These are phyloP conservation scores for Limnothrissa miodon DNA, from an alignment of 2,113 vertebrate species.

Conservation along the genomic window DNA sequence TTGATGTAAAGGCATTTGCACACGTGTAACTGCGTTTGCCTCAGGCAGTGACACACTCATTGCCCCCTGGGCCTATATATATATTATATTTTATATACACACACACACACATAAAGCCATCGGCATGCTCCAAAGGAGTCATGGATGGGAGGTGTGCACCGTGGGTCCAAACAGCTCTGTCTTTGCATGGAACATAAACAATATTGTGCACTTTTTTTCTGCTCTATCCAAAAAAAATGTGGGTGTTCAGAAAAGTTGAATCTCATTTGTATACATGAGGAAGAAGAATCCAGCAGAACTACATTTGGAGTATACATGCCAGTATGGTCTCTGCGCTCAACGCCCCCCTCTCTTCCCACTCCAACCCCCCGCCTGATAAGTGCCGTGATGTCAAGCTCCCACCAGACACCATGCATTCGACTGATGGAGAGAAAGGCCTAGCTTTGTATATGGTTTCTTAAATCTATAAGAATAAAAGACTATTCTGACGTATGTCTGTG, in stretches of 20 bases:
- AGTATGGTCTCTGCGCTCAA: conserved; percentile 6
- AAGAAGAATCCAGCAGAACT: conserved; percentile 10
- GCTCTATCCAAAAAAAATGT: background rate
- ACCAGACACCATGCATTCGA: conserved; percentile 10
- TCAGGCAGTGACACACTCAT: background rate
- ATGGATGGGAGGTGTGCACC: background rate
- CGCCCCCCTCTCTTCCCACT: background rate
- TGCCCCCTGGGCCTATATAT: background rate
- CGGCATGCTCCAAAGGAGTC: conserved; percentile 32
- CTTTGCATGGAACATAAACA: conserved; percentile 4
- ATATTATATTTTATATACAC: background rate
- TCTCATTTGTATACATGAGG: background rate
- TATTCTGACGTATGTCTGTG: conserved; percentile 57
- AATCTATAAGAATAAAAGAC: conserved; percentile 69
- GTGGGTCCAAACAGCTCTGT: conserved; percentile 7
- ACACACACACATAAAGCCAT: background rate
- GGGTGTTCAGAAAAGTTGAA: background rate
- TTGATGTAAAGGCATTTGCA: background rate
- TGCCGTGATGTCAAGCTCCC: conserved; percentile 26
- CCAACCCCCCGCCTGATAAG: conserved; percentile 23
- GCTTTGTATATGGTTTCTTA: conserved; percentile 71
- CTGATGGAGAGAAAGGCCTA: conserved; percentile 26
- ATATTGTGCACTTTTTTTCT: conserved; percentile 16
- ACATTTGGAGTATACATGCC: conserved; percentile 4
- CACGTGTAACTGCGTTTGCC: background rate